Evolutionary conservation across 53 echinoderm and acorn worm species (phyloP).

Genomic region (Arbacia lixula): DNA sequence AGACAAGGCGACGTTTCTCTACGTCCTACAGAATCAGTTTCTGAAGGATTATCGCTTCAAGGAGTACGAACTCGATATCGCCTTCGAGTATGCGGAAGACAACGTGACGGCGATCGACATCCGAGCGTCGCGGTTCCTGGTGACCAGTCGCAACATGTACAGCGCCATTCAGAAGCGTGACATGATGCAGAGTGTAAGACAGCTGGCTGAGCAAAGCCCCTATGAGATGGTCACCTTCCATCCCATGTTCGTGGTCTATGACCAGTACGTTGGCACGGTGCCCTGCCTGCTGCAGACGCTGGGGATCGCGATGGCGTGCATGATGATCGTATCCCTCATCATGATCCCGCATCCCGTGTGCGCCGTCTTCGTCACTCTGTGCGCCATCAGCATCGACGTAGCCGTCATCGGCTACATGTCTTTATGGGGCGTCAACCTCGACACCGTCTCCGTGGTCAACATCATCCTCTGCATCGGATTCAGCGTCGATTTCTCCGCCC

Average conservation of each 20-base stretch:
- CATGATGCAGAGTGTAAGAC: constrained; percentile 81
- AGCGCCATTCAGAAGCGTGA: constrained; percentile 65
- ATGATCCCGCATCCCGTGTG: constrained; percentile 95
- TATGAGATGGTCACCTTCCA: constrained; percentile 69
- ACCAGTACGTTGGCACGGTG: constrained; percentile 81
- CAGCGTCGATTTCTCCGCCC: constrained; percentile 97
- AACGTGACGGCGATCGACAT: constrained; percentile 57
- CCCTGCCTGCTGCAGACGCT: constrained; percentile 83
- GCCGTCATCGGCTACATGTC: constrained; percentile 95
- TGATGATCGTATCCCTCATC: constrained; percentile 87
- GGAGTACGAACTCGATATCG: constrained; percentile 54
- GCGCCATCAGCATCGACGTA: constrained; percentile 82
- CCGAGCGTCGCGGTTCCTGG: constrained; percentile 73
- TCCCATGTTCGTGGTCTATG: constrained; percentile 85
- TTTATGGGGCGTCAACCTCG: constrained; percentile 88
- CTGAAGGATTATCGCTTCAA: constrained; percentile 51
- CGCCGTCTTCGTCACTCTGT: constrained; percentile 82
- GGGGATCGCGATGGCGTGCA: constrained; percentile 80
- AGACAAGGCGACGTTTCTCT: constrained; percentile 36
- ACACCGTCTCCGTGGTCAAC: constrained; percentile 89
- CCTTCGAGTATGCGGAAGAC: constrained; percentile 39
- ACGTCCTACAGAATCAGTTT: constrained; percentile 53
- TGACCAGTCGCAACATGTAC: constrained; percentile 66
- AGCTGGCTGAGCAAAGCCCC: constrained; percentile 47
- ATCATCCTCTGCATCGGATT: constrained; percentile 96